A percentile compares a stretch with the other conserved stretches of the same genome.
Evolutionary conservation across 2,113 vertebrate genomes (phyloP).

Genomic region (Cisticola juncidis): DNA sequence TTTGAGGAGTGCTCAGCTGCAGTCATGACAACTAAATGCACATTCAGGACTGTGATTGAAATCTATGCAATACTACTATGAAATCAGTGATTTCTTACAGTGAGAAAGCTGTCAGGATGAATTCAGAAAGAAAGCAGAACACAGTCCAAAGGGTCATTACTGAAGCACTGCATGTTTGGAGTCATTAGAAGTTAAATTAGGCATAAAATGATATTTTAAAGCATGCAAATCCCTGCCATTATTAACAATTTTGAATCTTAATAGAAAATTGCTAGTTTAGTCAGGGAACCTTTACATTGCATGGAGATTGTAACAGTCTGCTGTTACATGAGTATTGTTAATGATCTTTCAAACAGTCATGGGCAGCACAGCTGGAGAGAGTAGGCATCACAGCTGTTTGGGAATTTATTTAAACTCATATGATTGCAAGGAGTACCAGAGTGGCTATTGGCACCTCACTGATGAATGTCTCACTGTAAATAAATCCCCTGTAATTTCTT

Average conservation of each 20-base stretch:
- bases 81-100: not conserved
- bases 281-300: not conserved
- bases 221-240: not conserved
- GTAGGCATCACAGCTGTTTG: not conserved
- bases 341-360: not conserved
- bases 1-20: not conserved
- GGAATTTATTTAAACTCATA: not conserved
- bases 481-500: not conserved
- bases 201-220: not conserved
- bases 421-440: not conserved
- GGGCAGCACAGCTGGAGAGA: not conserved
- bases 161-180: not conserved
- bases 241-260: not conserved
- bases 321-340: conserved; percentile 9
- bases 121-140: not conserved
- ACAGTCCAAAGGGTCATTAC: not conserved
- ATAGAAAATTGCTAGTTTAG: not conserved
- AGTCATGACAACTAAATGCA: not conserved
- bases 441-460: not conserved
- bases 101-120: not conserved
- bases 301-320: not conserved
- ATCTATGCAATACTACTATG: not conserved
- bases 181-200: conserved; percentile 25
- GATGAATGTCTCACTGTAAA: not conserved
- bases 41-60: not conserved